phyloP scores from a whole-genome alignment of 1,140 invertebrate species.

The Melanaphis sacchari region DNA sequence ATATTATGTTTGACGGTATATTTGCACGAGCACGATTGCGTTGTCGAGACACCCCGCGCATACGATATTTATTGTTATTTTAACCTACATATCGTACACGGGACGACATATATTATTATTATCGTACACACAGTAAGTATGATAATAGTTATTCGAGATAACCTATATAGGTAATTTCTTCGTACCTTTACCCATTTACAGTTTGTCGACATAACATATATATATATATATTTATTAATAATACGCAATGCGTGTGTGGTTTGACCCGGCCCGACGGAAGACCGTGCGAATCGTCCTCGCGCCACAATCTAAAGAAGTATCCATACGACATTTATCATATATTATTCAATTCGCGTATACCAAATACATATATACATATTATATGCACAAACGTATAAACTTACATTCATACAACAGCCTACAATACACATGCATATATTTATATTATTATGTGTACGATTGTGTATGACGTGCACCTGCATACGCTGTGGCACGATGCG shows the following conservation, averaged over 20 bases:
- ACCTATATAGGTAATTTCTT: not conserved
- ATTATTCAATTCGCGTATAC: not conserved
- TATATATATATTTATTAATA: not conserved
- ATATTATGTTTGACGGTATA: no score
- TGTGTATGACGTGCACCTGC: not conserved
- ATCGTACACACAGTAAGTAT: not conserved
- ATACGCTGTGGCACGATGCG: not conserved
- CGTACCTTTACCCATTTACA: not conserved
- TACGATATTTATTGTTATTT: not conserved
- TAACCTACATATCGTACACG: not conserved
- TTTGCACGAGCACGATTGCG: not conserved
- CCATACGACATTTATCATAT: not conserved
- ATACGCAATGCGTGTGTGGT: not conserved
- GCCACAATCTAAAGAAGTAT: not conserved
- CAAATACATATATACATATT: not conserved
- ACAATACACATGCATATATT: not conserved
- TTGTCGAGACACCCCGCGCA: not conserved
- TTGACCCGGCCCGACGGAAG: conserved; percentile 15
- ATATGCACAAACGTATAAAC: no score
- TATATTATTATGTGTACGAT: not conserved
- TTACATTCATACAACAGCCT: not conserved
- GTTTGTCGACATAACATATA: not conserved
- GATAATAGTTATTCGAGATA: not conserved
- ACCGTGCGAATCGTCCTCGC: conserved; percentile 22
- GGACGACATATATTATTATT: not conserved